A percentile compares a stretch with the other conserved stretches of the same genome.
Evolutionary conservation across 2,888 invertebrate species (phyloP).

Genomic region (Nowickia ferox): DNA sequence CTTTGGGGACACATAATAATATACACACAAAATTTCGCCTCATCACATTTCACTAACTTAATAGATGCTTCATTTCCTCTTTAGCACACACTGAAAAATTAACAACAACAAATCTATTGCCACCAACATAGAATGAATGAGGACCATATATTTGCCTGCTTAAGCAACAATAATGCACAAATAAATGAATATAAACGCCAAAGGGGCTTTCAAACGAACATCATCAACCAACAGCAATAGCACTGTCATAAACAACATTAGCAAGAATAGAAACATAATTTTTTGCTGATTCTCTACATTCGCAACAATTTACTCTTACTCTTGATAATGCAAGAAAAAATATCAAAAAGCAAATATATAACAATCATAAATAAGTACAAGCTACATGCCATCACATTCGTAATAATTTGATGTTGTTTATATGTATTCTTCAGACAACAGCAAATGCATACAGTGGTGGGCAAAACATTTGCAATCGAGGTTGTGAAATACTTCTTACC

Average conservation of each 20-base stretch:
- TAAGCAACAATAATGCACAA: slow-evolving; percentile 14
- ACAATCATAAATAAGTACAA: slow-evolving; percentile 41
- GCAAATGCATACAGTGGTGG: background rate
- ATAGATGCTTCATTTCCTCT: slow-evolving; percentile 57
- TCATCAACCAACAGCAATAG: slow-evolving; percentile 54
- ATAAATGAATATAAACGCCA: slow-evolving; percentile 58
- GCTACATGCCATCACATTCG: slow-evolving; percentile 54
- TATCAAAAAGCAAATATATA: slow-evolving; percentile 17
- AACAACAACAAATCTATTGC: slow-evolving; percentile 29
- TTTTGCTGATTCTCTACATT: slow-evolving; percentile 33
- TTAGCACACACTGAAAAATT: slow-evolving; percentile 28
- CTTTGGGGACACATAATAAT: background rate
- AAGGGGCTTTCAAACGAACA: slow-evolving; percentile 61
- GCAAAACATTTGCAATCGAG: background rate
- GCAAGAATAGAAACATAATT: slow-evolving; percentile 47
- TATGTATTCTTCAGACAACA: slow-evolving; percentile 14
- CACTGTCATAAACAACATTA: slow-evolving; percentile 53
- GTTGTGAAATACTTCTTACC: too few relatives aligned
- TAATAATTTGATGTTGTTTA: slow-evolving; percentile 13
- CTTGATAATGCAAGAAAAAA: slow-evolving; percentile 3
- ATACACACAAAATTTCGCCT: slow-evolving; percentile 22
- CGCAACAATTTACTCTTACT: slow-evolving; percentile 18
- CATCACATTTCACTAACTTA: slow-evolving; percentile 52
- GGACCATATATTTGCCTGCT: slow-evolving; percentile 12
- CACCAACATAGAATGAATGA: slow-evolving; percentile 45